These are phyloP conservation scores for Ammodramus savannarum DNA, from an alignment of 2,113 vertebrate genomes.

Conservation along the genomic window DNA sequence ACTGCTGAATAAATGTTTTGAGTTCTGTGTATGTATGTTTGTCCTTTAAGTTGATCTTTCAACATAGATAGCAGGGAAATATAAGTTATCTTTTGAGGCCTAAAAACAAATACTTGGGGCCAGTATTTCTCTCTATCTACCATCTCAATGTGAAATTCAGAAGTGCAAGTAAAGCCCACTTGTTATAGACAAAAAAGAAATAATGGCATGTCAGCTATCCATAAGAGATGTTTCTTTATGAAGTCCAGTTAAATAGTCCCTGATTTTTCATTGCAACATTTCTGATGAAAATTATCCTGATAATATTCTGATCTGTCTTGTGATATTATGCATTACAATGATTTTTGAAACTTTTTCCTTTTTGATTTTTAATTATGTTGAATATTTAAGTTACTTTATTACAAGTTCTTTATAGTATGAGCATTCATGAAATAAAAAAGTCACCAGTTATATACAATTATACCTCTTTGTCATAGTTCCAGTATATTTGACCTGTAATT, in stretches of 20 bases:
- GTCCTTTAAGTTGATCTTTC: not conserved
- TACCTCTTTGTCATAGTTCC: not conserved
- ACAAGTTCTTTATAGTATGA: not conserved
- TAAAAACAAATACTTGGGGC: not conserved
- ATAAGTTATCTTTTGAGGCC: not conserved
- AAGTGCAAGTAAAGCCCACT: not conserved
- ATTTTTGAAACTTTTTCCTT: not conserved
- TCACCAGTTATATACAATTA: not conserved
- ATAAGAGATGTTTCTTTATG: accelerated
- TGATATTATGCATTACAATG: not conserved
- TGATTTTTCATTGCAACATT: not conserved
- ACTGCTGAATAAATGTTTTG: not conserved
- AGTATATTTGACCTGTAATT: not conserved
- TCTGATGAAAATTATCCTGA: not conserved
- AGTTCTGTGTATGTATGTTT: not conserved
- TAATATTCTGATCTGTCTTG: not conserved
- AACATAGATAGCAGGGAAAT: not conserved
- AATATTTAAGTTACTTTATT: not conserved
- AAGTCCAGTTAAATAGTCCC: not conserved
- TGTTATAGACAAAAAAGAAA: not conserved
- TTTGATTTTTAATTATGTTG: not conserved
- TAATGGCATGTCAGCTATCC: accelerated
- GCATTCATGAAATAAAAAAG: not conserved
- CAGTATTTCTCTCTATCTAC: not conserved
- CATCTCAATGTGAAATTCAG: not conserved